Percentiles rank a stretch among this genome's conserved stretches.
Evolutionary conservation across 2,888 invertebrate species (phyloP).

Genomic region (Cacoxenus indagator): DNA sequence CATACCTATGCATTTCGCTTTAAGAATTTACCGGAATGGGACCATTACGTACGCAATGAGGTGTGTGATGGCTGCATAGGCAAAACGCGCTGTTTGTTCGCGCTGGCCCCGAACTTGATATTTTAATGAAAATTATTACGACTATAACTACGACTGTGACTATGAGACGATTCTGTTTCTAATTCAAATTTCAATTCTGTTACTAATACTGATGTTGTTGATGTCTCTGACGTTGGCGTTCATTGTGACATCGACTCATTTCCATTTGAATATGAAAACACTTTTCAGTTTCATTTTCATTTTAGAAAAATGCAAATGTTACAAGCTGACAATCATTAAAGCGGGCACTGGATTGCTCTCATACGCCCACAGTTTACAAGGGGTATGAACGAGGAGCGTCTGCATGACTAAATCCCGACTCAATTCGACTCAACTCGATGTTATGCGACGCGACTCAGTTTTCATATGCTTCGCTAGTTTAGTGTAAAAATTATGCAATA

Average conservation of each 20-base stretch:
- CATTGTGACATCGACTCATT: not conserved
- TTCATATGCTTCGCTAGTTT: not conserved
- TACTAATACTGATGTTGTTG: conserved; percentile 1
- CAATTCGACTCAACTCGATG: not conserved
- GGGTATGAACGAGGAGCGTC: not conserved
- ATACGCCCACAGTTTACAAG: not conserved
- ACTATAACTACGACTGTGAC: not conserved
- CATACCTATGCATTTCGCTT: conserved; percentile 92
- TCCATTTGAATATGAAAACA: conserved; percentile 46
- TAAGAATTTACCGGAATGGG: conserved; percentile 92
- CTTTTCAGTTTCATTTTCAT: conserved; percentile 18
- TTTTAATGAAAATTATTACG: no score
- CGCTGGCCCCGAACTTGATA: no score
- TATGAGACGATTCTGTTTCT: not conserved
- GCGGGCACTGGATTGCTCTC: not conserved
- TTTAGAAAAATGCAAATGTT: conserved; percentile 44
- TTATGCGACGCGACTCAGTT: not conserved
- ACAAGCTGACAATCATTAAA: conserved; percentile 51
- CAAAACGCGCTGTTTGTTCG: not conserved
- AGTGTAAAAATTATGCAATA: conserved; percentile 7
- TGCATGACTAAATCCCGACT: not conserved
- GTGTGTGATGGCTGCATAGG: conserved; percentile 70
- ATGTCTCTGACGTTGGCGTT: not conserved
- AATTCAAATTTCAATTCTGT: not conserved
- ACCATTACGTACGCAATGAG: conserved; percentile 95